A percentile compares a stretch with the other conserved stretches of the same genome.
Conservation (phyloP, 2,888 invertebrate genomes). For the Synergus laeviventris region DNA sequence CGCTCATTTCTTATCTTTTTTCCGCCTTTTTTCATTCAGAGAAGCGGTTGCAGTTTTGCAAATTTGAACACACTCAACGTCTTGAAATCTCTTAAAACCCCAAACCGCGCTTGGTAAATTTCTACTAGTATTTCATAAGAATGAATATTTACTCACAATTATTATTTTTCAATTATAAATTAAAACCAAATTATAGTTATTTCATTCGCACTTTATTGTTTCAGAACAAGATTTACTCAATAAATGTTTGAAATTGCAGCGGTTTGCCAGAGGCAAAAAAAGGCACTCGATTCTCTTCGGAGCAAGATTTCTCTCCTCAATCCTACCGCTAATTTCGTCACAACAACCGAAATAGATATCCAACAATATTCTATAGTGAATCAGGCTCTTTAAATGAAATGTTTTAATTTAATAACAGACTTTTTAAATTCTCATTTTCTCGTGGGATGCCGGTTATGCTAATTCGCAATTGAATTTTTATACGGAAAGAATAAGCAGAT, state of each 20-base stretch:
- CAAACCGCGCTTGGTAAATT: no score
- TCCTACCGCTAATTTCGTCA: slow-evolving; percentile 26
- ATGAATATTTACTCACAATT: neutral
- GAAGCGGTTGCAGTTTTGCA: neutral
- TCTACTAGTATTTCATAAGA: neutral
- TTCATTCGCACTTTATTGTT: neutral
- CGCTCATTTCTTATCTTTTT: slow-evolving; percentile 7
- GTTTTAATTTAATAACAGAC: neutral
- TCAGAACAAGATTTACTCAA: slow-evolving; percentile 5
- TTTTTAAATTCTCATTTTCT: neutral
- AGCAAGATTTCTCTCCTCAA: slow-evolving; percentile 34
- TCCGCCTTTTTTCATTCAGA: neutral
- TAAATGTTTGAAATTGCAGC: slow-evolving; percentile 6
- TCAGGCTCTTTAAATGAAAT: no score
- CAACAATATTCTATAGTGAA: slow-evolving; percentile 20
- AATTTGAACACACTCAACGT: neutral
- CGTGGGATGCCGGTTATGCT: slow-evolving; percentile 8
- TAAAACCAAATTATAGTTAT: neutral
- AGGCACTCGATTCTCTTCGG: slow-evolving; percentile 11
- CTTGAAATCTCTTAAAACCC: neutral
- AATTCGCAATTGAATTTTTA: neutral
- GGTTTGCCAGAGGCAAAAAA: slow-evolving; percentile 17
- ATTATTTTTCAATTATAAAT: neutral
- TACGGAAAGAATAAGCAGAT: neutral
- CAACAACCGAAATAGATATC: slow-evolving; percentile 18